Evolutionary conservation across 2,888 invertebrate genomes (phyloP).

Genomic region (Frankliniella intonsa): DNA sequence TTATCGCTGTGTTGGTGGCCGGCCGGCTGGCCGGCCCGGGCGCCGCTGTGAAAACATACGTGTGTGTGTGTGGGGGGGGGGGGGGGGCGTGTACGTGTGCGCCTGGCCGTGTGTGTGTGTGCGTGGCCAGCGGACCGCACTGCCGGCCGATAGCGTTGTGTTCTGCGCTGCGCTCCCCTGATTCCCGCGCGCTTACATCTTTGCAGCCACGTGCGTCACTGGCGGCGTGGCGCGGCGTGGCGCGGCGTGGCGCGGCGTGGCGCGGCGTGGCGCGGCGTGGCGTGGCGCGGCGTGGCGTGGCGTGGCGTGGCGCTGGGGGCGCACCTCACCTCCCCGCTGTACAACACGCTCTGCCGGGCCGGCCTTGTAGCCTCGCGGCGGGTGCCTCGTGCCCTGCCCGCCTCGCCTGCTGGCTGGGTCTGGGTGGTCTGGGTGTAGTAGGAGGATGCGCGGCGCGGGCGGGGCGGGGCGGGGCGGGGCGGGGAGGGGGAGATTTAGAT

Average conservation of each 20-base stretch:
- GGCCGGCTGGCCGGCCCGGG: no score
- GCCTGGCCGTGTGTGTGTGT: neutral
- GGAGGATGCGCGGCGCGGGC: neutral
- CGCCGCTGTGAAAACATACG: no score
- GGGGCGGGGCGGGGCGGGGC: neutral
- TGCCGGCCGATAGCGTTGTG: slow-evolving; percentile 17
- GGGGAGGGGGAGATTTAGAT: neutral
- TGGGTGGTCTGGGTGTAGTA: no score
- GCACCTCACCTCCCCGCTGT: no score
- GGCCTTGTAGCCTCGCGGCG: no score
- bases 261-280: neutral
- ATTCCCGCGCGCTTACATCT: neutral
- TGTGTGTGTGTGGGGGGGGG: no score
- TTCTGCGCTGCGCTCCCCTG: neutral
- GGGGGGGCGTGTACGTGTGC: neutral
- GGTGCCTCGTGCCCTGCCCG: no score
- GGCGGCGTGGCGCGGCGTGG: neutral
- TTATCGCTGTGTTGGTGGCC: no score
- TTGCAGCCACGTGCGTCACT: neutral
- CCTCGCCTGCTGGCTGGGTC: no score
- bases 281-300: no score
- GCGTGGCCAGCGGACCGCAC: neutral
- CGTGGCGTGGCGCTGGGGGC: neutral
- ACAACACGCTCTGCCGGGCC: no score
- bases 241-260: neutral